Evolutionary conservation across 2,113 vertebrate species (phyloP).

Genomic region (Protobothrops flavoviridis): DNA sequence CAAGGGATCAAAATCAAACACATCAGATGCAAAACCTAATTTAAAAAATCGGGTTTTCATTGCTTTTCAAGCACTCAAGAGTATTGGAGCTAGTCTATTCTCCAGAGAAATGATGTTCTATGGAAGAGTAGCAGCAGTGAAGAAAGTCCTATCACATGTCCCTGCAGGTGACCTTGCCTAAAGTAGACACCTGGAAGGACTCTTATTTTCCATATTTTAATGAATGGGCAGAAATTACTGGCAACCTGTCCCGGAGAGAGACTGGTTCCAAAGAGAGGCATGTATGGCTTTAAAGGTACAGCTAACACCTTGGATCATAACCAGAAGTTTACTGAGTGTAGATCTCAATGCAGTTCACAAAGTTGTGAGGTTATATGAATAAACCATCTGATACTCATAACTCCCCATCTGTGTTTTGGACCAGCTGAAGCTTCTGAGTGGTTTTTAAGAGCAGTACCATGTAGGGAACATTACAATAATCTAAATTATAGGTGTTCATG

Average conservation of each 20-base stretch:
- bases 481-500: not conserved
- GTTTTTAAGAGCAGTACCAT: not conserved
- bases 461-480: not conserved
- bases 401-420: not conserved
- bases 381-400: not conserved
- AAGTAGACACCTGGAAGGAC: not conserved
- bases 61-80: not conserved
- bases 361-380: not conserved
- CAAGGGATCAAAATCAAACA: not conserved
- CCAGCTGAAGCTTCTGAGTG: not conserved
- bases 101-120: not conserved
- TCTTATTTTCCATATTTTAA: not conserved
- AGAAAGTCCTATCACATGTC: not conserved
- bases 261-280: not conserved
- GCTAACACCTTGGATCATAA: not conserved
- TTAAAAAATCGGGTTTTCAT: not conserved
- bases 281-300: not conserved
- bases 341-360: not conserved
- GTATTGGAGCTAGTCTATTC: not conserved
- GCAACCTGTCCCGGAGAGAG: not conserved
- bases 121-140: not conserved
- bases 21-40: not conserved
- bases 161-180: not conserved
- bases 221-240: not conserved
- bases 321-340: not conserved